Percentiles rank a stretch among this genome's conserved stretches.
Conservation (phyloP, 2,888 invertebrate species). For the Liodrosophila aerea region DNA sequence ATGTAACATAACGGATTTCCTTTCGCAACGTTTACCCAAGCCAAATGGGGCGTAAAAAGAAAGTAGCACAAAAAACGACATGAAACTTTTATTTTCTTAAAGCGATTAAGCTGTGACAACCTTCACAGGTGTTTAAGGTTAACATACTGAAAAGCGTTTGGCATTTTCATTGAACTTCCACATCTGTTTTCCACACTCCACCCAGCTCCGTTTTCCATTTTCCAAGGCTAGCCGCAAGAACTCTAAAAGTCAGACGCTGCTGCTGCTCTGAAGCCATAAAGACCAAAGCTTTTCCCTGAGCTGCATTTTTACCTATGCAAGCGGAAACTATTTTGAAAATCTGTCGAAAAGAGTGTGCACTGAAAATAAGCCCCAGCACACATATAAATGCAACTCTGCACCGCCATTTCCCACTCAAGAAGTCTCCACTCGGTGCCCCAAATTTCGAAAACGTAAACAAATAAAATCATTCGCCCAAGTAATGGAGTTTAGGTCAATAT, state of each 20-base stretch:
- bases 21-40: conserved; percentile 49
- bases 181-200: neutral
- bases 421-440: conserved; percentile 16
- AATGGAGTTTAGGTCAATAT: neutral
- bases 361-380: conserved; percentile 69
- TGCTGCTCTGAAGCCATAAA: conserved; percentile 13
- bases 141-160: conserved; percentile 67
- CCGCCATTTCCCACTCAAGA: conserved; percentile 55
- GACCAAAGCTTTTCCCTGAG: conserved; percentile 26
- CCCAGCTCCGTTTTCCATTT: neutral
- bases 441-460: conserved; percentile 27
- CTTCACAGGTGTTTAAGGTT: conserved; percentile 58
- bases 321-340: conserved; percentile 67
- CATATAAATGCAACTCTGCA: conserved; percentile 57
- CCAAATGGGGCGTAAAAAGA: conserved; percentile 74
- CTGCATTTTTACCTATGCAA: conserved; percentile 59
- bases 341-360: conserved; percentile 64
- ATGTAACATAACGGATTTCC: conserved; percentile 42
- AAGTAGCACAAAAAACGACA: conserved; percentile 55
- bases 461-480: neutral
- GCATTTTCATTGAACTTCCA: conserved; percentile 40
- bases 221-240: conserved; percentile 54
- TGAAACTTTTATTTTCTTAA: conserved; percentile 70
- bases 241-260: conserved; percentile 15
- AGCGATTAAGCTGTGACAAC: conserved; percentile 74